A percentile compares a stretch with the other conserved stretches of the same genome.
phyloP scores from a whole-genome alignment of 23 tunicate genomes.

The Ciona savignyi region DNA sequence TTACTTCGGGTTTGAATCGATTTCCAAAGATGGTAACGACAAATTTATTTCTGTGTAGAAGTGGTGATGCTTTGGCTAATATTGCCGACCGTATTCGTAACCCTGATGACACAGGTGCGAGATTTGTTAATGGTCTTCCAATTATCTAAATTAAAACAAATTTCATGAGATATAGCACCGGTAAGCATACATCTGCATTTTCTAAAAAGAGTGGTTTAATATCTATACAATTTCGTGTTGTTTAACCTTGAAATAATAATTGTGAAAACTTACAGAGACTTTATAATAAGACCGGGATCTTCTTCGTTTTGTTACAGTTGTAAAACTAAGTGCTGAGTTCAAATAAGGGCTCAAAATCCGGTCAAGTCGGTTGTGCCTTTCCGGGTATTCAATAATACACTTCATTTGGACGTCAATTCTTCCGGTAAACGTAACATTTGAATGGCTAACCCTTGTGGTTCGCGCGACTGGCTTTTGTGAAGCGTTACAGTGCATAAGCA shows the following conservation, averaged over 20 bases:
- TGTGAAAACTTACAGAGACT: too few relatives aligned
- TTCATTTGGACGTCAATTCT: conserved; percentile 5
- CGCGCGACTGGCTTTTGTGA: conserved; percentile 14
- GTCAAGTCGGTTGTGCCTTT: not conserved
- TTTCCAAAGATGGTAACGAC: not conserved
- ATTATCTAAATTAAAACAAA: too few relatives aligned
- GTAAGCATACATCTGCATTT: too few relatives aligned
- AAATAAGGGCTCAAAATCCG: conserved; percentile 30
- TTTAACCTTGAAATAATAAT: too few relatives aligned
- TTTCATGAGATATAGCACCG: too few relatives aligned
- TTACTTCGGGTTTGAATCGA: not conserved
- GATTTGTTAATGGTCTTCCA: not conserved
- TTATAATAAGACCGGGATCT: not conserved
- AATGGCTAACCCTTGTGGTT: not conserved
- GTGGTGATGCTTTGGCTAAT: not conserved
- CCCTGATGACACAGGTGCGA: not conserved
- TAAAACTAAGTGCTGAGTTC: conserved; percentile 16
- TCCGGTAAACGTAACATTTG: conserved; percentile 1
- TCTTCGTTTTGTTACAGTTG: conserved; percentile 1
- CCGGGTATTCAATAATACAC: conserved; percentile 31
- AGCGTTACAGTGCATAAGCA: conserved; percentile 43
- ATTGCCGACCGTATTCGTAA: not conserved
- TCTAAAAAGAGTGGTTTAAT: too few relatives aligned
- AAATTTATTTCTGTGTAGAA: not conserved
- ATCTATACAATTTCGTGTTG: too few relatives aligned